phyloP scores from a whole-genome alignment of 2,888 invertebrate genomes.

The Monopis laevigella region DNA sequence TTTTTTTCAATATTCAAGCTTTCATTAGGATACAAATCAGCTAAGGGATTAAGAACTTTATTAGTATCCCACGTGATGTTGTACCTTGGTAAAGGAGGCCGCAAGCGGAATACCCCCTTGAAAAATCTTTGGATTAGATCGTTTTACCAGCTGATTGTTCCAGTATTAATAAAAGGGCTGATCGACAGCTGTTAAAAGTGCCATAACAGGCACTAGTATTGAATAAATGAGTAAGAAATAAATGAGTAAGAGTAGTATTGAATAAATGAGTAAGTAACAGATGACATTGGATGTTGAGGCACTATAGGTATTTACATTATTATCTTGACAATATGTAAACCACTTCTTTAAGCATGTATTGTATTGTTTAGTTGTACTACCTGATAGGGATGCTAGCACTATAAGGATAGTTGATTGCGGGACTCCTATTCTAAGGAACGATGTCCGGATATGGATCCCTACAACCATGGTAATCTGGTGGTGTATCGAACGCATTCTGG shows the following conservation, averaged over 20 bases:
- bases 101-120: conserved; percentile 16
- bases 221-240: conserved; percentile 14
- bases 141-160: conserved; percentile 10
- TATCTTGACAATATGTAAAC: conserved; percentile 2
- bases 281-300: conserved; percentile 5
- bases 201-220: conserved; percentile 14
- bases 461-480: conserved; percentile 11
- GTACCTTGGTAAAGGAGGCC: conserved; percentile 21
- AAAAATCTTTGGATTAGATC: conserved; percentile 14
- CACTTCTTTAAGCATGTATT: conserved; percentile 5
- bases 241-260: no score
- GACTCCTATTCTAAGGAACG: background rate
- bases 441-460: conserved; percentile 8
- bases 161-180: conserved; percentile 16
- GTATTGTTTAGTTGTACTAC: conserved; percentile 14
- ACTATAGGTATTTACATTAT: conserved; percentile 2
- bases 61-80: conserved; percentile 25
- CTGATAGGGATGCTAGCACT: conserved; percentile 7
- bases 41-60: conserved; percentile 17
- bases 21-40: conserved; percentile 7
- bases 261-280: no score
- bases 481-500: no score
- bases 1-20: no score
- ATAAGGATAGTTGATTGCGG: conserved; percentile 2
- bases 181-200: conserved; percentile 15